Evolutionary conservation across 2,797 vertebrate species (phyloP).

Genomic region (Pseudochaenichthys georgianus): DNA sequence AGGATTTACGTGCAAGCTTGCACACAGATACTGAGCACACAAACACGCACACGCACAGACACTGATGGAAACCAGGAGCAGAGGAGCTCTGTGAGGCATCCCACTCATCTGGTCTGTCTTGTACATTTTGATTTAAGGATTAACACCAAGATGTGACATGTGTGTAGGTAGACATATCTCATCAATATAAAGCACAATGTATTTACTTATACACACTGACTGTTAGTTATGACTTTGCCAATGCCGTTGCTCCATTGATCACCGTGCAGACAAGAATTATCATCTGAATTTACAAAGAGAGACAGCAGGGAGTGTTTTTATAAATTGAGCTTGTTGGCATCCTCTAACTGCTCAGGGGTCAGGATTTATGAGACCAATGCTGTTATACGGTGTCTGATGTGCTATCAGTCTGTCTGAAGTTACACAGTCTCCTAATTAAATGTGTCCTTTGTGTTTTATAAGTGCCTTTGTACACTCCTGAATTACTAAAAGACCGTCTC

Average conservation of each 20-base stretch:
- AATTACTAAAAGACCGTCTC: conserved; percentile 1
- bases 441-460: conserved; percentile 4
- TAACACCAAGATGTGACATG: conserved; percentile 4
- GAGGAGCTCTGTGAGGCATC: conserved; percentile 32
- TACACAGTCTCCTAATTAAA: conserved; percentile 1
- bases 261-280: neutral
- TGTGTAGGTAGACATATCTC: neutral
- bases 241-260: conserved; percentile 7
- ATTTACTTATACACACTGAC: neutral
- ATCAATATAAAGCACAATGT: neutral
- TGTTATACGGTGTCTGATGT: conserved; percentile 19
- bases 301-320: conserved; percentile 1
- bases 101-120: conserved; percentile 28
- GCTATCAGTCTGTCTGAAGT: neutral
- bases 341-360: conserved; percentile 5
- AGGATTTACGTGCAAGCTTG: conserved; percentile 36
- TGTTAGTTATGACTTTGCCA: neutral
- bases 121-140: conserved; percentile 3
- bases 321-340: conserved; percentile 24
- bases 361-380: conserved; percentile 20
- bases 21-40: conserved; percentile 9
- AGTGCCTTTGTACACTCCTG: neutral
- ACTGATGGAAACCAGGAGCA: conserved; percentile 33
- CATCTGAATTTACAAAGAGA: neutral
- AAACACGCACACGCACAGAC: neutral